Evolutionary conservation across 2,888 invertebrate species (phyloP), one percentile per base, ranked within the genome.

Genomic region (Noctua janthe): DNA sequence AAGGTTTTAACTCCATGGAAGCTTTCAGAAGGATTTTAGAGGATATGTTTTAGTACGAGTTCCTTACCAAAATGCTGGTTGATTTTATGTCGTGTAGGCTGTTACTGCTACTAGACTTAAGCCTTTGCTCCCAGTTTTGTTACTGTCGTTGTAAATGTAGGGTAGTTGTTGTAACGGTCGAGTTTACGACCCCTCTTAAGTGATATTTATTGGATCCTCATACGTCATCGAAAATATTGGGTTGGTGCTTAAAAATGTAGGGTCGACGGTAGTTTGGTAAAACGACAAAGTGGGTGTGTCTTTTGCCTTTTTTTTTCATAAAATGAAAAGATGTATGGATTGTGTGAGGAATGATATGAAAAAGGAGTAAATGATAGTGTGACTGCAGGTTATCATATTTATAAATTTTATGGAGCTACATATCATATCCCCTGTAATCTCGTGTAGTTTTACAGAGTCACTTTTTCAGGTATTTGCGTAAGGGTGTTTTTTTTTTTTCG

Each of bases 121-220:
- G 51, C 82, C 72, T 71, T 51, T 39, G 56, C 71, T 72, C 23
- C n/a, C 39, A 69, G 51, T 64, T 51, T 74, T 71, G 59, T 70
- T 66, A 54, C 66, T 59, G 66, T 29, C 2, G 54, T 23, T 35
- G 15, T 72, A 86, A 73, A 77, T 82, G 23, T 39, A 43, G 47
- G 64, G 47, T 67, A 83, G 56, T 54, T 64, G 69, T 81, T 70
- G 51, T 64, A 72, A 47, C 74, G 78, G 56, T 51, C 56, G 64
- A 76, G 70, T 84, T 86, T 81, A 86, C 74, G 86, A 87, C 49
- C 23, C 71, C 59, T 23, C 69, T 67, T 89, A 88, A 89, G 85
- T 83, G 80, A 82, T 89, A 88, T 88, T 88, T 89, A 88, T 89
- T 78, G 78, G 74, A 35, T 39, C 20, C 62, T 70, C 72, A 49